Base-by-base conservation (phyloP, 1,140 invertebrate genomes). In the Cydia fagiglandana region DNA sequence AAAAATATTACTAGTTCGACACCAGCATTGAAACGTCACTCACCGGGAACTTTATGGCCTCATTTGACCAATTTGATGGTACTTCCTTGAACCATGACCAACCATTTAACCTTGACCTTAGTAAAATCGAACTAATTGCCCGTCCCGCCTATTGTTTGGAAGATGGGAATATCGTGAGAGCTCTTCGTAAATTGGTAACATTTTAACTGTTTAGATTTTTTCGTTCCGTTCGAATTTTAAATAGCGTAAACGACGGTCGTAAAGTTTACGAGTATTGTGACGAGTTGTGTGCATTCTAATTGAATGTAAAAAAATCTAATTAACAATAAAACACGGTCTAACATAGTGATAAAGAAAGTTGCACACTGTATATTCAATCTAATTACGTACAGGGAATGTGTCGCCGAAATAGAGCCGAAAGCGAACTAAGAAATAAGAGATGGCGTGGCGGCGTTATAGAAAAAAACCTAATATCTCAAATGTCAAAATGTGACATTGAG, bases 401-500 rank as follows among this genome's bases (percentile, higher is more conserved):
- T 70, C 66, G 34, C 66, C 66, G 66, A 41, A 70, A 70, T 76
- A 77, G 73, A 81, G 76, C 75, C 79, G 78, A 79, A 82, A 78
- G 75, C 56, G 74, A 75, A 78, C 64, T 74, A 76, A 81, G 82
- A 81, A 82, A 81, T 80, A 86, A 88, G 87, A 91, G 87, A 64
- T 30, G 77, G 75, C 73, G 86, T 88, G 88, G 86, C 85, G 86
- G 85, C 87, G 87, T 88, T 90, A 91, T 90, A 91, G 91, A 93
- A 93, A 93, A 93, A 93, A 92, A 93, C 89, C 90, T 93, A 93
- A 93, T 93, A 93, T 93, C 93, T 93, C 91, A 92, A 91, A 93
- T 93, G 93, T 93, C 91, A 93, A 93, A 93, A 93, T 89, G 91
- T 93, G 91, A 93, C 93, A 93, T 90, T 93, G 93, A 93, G 92